Conservation (phyloP, 2,113 vertebrate species). For the Archilochus colubris region DNA sequence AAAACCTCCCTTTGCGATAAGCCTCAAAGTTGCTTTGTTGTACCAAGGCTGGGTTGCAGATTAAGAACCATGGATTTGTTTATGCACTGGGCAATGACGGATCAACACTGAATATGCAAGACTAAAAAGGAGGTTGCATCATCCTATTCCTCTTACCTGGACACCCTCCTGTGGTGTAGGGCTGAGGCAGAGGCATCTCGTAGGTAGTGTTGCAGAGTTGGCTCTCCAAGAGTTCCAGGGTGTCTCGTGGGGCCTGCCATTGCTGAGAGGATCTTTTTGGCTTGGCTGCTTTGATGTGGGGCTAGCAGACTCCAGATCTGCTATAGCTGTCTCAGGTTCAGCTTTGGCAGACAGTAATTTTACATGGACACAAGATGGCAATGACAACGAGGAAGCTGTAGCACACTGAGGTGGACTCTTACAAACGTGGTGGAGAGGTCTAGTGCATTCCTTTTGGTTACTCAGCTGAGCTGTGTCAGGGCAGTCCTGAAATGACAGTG, state of each 20-base stretch:
- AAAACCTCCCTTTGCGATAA: not conserved
- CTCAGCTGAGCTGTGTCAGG: constrained; percentile 8
- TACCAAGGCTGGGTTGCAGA: rapidly evolving
- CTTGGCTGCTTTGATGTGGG: not conserved
- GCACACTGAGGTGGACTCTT: not conserved
- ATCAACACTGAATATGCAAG: not conserved
- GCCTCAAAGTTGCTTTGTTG: rapidly evolving
- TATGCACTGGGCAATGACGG: not conserved
- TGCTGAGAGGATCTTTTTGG: not conserved
- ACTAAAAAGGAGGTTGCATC: not conserved
- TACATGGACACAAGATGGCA: not conserved
- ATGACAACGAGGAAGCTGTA: not conserved
- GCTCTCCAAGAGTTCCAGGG: not conserved
- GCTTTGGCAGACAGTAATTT: not conserved
- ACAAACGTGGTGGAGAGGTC: not conserved
- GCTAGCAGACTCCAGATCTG: not conserved
- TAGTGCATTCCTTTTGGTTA: not conserved
- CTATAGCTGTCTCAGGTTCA: not conserved
- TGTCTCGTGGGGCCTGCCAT: not conserved
- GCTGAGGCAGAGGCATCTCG: rapidly evolving
- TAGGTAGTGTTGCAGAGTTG: not conserved
- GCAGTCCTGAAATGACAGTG: constrained; percentile 8
- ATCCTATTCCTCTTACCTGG: constrained; percentile 28
- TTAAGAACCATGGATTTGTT: not conserved
- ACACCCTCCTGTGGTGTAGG: not conserved